Evolutionary conservation across 2,797 vertebrate genomes (phyloP), one percentile per base, ranked within the genome.

Genomic region (Triplophysa yarkandensis): DNA sequence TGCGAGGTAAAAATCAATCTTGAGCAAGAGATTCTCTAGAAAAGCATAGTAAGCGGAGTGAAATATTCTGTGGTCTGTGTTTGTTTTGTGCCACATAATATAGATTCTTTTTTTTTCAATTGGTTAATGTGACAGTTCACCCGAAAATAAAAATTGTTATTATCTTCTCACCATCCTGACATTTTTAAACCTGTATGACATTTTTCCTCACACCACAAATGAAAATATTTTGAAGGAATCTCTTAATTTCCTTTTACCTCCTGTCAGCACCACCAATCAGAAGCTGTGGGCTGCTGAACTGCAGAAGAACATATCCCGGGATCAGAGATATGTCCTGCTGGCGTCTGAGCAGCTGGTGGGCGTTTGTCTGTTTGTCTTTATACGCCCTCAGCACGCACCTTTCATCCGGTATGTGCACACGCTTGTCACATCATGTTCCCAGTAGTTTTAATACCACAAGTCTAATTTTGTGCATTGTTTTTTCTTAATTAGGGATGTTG

Each of bases 211-310:
- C n/a, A n/a, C n/a, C n/a, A n/a, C n/a, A n/a, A n/a, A n/a, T n/a
- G n/a, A n/a, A n/a, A n/a, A n/a, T n/a, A n/a, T n/a, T n/a, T 50
- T 5, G 17, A 50, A 25, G 1, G 61, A 14, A 30, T 61, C 19
- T 28, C n/a, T 10, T 50, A n/a, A 55, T 57, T n/a, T 41, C 6
- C 9, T 48, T 28, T 62, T 71, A 17, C 46, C 41, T 68, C 21
- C n/a, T 77, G 41, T 8, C 86, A 99, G 98, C 91, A 99, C 98
- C 52, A 98, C 96, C 3, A 99, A 99, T 86, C 97, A 99, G 89
- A 99, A 99, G 86, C 90, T 98, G n/a, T 99, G 98, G 98, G 96
- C 97, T 13, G 95, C 90, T 43, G 98, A 99, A 84, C 91, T 99
- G n/a, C 98, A 99, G 85, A 99, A 98, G 89, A 97, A 94, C 79